phyloP scores from a whole-genome alignment of 53 echinoderm and acorn worm genomes.

The Mesocentrotus franciscanus region DNA sequence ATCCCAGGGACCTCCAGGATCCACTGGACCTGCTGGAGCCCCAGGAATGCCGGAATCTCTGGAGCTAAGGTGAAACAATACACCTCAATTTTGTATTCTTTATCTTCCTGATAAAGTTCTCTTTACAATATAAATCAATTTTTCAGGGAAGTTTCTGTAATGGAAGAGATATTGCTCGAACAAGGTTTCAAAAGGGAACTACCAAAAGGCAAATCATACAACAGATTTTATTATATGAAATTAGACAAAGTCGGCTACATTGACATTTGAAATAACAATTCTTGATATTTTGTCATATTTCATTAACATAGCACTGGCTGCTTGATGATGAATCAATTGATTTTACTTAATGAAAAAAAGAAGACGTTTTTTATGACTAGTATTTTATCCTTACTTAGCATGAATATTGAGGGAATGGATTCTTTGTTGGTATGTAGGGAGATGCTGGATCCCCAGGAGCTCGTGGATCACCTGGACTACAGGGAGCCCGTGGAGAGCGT shows the following conservation, averaged over 20 bases:
- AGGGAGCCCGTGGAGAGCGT: constrained; percentile 94
- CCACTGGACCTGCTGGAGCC: constrained; percentile 82
- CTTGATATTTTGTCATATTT: background rate
- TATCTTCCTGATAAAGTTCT: background rate
- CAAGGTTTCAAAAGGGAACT: too few species aligned
- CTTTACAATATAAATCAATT: background rate
- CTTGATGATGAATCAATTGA: background rate
- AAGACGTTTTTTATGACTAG: background rate
- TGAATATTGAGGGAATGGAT: background rate
- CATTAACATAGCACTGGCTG: background rate
- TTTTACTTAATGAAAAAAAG: background rate
- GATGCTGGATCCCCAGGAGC: constrained; percentile 89
- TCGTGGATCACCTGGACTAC: constrained; percentile 86
- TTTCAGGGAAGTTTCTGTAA: background rate
- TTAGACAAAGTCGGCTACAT: too few species aligned
- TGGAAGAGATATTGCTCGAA: too few species aligned
- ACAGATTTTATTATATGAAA: too few species aligned
- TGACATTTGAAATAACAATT: too few species aligned
- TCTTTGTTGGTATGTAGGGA: constrained; percentile 68
- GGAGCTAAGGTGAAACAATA: constrained; percentile 70
- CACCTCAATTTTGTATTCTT: background rate
- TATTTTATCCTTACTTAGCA: background rate
- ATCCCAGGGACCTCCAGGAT: constrained; percentile 79
- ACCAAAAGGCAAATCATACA: too few species aligned
- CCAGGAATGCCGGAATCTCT: constrained; percentile 86